phyloP scores from a whole-genome alignment of 2,797 vertebrate genomes.

The Nyctibius grandis region DNA sequence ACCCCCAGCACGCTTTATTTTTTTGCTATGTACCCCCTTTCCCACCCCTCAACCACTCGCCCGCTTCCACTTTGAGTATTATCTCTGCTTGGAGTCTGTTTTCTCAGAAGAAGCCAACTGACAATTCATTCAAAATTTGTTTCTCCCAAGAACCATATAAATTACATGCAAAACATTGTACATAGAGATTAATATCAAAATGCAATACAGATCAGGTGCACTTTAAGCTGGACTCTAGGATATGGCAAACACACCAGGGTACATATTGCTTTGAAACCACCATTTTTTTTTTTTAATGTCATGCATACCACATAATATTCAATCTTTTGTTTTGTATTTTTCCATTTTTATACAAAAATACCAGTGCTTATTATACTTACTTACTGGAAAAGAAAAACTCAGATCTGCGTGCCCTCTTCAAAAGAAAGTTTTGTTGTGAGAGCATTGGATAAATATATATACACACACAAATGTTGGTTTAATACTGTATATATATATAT shows the following conservation, averaged over 20 bases:
- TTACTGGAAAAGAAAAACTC: slow-evolving; percentile 72
- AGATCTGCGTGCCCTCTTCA: slow-evolving; percentile 60
- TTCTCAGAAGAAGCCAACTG: slow-evolving; percentile 44
- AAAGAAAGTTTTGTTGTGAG: slow-evolving; percentile 50
- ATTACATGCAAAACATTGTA: slow-evolving; percentile 80
- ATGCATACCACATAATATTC: slow-evolving; percentile 91
- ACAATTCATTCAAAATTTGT: slow-evolving; percentile 42
- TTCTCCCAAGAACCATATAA: slow-evolving; percentile 73
- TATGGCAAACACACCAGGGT: slow-evolving; percentile 81
- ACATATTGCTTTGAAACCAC: slow-evolving; percentile 89
- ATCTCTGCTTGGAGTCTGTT: slow-evolving; percentile 20
- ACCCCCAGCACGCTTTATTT: background rate
- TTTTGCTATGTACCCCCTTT: background rate
- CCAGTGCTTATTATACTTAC: slow-evolving; percentile 88
- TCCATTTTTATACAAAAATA: slow-evolving; percentile 92
- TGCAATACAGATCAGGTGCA: slow-evolving; percentile 74
- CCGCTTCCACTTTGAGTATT: background rate
- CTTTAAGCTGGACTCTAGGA: slow-evolving; percentile 68
- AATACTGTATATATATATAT: slow-evolving; percentile 70
- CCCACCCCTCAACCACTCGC: background rate
- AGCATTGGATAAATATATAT: slow-evolving; percentile 60
- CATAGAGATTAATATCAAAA: slow-evolving; percentile 78
- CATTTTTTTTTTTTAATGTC: slow-evolving; percentile 83
- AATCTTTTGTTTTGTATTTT: slow-evolving; percentile 68
- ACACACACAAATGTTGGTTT: slow-evolving; percentile 40